phyloP scores from a whole-genome alignment of 1,140 invertebrate genomes.

The Agrypnia vestita region DNA sequence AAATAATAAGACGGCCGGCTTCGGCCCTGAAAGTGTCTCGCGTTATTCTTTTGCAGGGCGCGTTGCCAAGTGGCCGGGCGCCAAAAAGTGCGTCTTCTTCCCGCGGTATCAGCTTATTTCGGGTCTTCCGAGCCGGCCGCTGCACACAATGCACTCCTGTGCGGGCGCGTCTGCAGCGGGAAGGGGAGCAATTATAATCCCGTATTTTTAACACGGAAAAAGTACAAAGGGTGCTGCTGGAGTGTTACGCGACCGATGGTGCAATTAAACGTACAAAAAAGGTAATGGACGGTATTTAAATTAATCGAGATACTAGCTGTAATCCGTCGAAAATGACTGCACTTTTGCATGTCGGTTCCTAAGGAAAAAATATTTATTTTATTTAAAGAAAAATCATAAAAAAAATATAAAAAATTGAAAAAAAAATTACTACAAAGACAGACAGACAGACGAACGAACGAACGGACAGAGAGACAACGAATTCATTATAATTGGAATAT shows the following conservation, averaged over 20 bases:
- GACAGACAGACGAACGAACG: too few species aligned
- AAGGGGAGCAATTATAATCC: constrained; percentile 13
- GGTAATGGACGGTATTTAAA: too few species aligned
- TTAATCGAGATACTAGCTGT: too few species aligned
- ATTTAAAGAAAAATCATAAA: too few species aligned
- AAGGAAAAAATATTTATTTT: too few species aligned
- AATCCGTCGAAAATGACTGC: too few species aligned
- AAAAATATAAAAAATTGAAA: too few species aligned
- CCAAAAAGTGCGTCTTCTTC: constrained; percentile 61
- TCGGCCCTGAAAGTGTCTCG: constrained; percentile 52
- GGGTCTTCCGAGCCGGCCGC: constrained; percentile 25
- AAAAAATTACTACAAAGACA: too few species aligned
- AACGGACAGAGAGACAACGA: too few species aligned
- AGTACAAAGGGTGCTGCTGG: constrained; percentile 4
- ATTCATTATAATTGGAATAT: too few species aligned
- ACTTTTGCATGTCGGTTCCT: too few species aligned
- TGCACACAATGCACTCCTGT: constrained; percentile 6
- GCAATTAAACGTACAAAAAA: background rate
- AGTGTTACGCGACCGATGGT: constrained; percentile 9
- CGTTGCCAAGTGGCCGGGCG: constrained; percentile 57
- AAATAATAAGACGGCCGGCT: background rate
- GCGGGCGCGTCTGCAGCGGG: constrained; percentile 5
- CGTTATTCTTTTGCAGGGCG: constrained; percentile 59
- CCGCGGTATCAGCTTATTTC: constrained; percentile 56
- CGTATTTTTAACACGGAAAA: constrained; percentile 16